Evolutionary conservation across 1,140 invertebrate species (phyloP).

Genomic region (Oscheius sp.): DNA sequence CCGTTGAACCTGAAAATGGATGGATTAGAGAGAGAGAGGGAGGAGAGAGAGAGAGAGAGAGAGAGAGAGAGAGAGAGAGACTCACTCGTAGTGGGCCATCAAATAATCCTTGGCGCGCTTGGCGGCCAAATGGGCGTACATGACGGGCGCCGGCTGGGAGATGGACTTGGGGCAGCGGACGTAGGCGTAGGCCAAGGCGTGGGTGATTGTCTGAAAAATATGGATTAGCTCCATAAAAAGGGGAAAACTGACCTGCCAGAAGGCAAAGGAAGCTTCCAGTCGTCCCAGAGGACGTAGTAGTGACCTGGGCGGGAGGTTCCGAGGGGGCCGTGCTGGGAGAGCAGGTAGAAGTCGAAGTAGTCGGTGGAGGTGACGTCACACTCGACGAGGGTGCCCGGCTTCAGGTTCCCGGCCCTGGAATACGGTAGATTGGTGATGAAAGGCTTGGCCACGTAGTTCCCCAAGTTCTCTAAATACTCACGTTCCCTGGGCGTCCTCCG

Average conservation of each 20-base stretch:
- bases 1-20: constrained; percentile 3
- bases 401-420: constrained; percentile 7
- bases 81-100: not conserved
- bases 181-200: constrained; percentile 4
- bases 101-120: constrained; percentile 22
- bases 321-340: not conserved
- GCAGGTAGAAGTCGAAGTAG: constrained; percentile 24
- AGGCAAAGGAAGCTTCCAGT: not conserved
- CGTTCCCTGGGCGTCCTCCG: not conserved
- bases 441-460: not conserved
- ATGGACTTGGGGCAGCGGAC: constrained; percentile 1
- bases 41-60: no score
- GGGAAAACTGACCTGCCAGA: not conserved
- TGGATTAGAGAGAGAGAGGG: no score
- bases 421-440: not conserved
- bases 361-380: not conserved
- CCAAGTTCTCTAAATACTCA: not conserved
- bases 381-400: constrained; percentile 15
- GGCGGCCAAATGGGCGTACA: constrained; percentile 28
- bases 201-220: not conserved
- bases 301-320: constrained; percentile 10
- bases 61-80: no score
- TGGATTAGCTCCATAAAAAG: not conserved
- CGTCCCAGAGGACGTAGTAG: constrained; percentile 16
- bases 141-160: constrained; percentile 6